These are phyloP conservation scores for Reticulitermes lucifugus DNA, from an alignment of 2,888 invertebrate species.

Conservation along the genomic window DNA sequence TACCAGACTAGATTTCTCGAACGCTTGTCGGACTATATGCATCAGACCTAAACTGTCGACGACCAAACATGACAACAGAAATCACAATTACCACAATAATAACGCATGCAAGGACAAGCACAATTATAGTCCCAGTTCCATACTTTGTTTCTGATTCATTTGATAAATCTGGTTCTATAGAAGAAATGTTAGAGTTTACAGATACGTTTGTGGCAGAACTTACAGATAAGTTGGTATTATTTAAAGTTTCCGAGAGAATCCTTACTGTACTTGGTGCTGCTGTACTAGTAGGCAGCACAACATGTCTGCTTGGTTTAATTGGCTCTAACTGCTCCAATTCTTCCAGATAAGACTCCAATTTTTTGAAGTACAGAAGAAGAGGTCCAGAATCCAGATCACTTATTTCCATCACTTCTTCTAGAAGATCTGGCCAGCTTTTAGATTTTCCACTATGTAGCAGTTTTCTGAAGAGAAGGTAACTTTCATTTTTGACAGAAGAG, in stretches of 20 bases:
- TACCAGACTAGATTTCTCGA: not conserved
- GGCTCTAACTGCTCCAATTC: not conserved
- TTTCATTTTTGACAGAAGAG: too few species aligned
- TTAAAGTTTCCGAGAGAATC: not conserved
- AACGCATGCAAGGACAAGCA: not conserved
- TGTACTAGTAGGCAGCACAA: not conserved
- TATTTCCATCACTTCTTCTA: not conserved
- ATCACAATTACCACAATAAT: not conserved
- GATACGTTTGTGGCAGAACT: too few species aligned
- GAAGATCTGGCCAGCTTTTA: not conserved
- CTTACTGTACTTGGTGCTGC: not conserved
- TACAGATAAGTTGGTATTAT: not conserved
- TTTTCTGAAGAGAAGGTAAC: not conserved
- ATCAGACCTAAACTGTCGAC: not conserved
- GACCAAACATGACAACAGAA: not conserved
- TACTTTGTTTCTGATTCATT: not conserved
- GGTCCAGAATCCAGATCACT: constrained; percentile 5
- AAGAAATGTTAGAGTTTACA: not conserved
- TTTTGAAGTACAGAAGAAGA: not conserved
- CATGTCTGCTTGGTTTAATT: not conserved
- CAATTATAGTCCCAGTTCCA: not conserved
- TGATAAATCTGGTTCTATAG: not conserved
- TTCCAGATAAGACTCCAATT: not conserved
- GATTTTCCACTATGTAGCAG: not conserved
- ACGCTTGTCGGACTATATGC: not conserved